Conservation (phyloP, 2,113 vertebrate species). For the Saccopteryx leptura region DNA sequence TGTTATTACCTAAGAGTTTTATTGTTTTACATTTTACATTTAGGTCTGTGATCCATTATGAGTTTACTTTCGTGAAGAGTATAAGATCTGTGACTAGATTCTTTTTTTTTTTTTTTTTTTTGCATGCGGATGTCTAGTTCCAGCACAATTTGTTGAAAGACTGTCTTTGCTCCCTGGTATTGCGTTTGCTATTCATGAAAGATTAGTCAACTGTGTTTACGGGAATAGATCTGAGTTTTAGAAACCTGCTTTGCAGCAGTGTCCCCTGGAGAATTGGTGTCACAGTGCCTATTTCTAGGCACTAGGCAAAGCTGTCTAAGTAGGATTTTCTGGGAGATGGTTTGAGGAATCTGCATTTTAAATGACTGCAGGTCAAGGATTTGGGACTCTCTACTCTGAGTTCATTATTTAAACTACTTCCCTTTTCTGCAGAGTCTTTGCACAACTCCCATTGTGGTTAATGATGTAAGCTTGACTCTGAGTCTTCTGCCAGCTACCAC, state of each 20-base stretch:
- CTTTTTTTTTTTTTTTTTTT: background rate
- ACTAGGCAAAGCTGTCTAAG: background rate
- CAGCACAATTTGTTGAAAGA: constrained; percentile 8
- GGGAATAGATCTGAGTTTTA: background rate
- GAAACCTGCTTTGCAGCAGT: background rate
- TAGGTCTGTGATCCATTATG: background rate
- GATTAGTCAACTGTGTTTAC: background rate
- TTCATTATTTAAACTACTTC: constrained; percentile 34
- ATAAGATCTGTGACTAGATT: background rate
- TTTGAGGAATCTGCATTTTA: background rate
- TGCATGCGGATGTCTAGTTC: background rate
- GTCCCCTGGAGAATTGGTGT: constrained; percentile 6
- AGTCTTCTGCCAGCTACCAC: constrained; percentile 39
- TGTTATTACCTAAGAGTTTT: background rate
- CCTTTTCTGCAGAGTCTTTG: constrained; percentile 65
- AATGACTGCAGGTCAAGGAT: background rate
- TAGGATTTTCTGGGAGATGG: background rate
- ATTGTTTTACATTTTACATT: background rate
- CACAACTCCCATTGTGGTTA: background rate
- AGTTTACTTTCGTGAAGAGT: background rate
- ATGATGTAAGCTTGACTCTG: constrained; percentile 46
- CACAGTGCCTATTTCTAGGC: background rate
- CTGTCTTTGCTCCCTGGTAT: background rate
- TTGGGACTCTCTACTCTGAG: constrained; percentile 29
- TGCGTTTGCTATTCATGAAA: background rate